A percentile compares a stretch with the other conserved stretches of the same genome.
Evolutionary conservation across 2,888 invertebrate genomes (phyloP).

Genomic region (Sialis fuliginosa): DNA sequence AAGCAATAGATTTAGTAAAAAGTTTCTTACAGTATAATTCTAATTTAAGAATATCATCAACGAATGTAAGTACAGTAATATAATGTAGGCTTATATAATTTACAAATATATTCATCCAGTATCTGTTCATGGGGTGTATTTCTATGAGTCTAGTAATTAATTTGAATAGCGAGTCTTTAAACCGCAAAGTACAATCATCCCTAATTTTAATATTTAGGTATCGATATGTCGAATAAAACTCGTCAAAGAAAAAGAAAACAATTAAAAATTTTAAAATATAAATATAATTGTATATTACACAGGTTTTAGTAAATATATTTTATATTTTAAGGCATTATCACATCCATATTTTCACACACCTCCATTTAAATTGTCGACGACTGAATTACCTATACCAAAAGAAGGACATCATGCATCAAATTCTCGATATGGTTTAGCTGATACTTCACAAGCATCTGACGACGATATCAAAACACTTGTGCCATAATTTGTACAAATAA

Average conservation of each 20-base stretch:
- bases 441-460: neutral
- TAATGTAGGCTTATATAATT: too few species aligned
- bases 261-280: too few species aligned
- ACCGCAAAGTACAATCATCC: too few species aligned
- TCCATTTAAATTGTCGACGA: constrained; percentile 43
- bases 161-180: too few species aligned
- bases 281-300: neutral
- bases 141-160: too few species aligned
- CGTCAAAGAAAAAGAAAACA: neutral
- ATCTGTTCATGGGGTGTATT: too few species aligned
- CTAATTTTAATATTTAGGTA: too few species aligned
- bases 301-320: neutral
- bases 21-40: constrained; percentile 69
- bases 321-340: constrained; percentile 42
- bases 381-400: constrained; percentile 49
- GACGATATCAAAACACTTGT: constrained; percentile 1
- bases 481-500: neutral
- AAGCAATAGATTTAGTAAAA: constrained; percentile 56
- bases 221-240: neutral
- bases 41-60: constrained; percentile 53
- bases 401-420: constrained; percentile 8
- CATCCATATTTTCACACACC: constrained; percentile 54
- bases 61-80: constrained; percentile 39
- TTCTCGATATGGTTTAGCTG: neutral
- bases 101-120: neutral